A percentile compares a stretch with the other conserved stretches of the same genome.
These are phyloP conservation scores for Ametastegia equiseti DNA, from an alignment of 2,888 invertebrate species.

Conservation along the genomic window DNA sequence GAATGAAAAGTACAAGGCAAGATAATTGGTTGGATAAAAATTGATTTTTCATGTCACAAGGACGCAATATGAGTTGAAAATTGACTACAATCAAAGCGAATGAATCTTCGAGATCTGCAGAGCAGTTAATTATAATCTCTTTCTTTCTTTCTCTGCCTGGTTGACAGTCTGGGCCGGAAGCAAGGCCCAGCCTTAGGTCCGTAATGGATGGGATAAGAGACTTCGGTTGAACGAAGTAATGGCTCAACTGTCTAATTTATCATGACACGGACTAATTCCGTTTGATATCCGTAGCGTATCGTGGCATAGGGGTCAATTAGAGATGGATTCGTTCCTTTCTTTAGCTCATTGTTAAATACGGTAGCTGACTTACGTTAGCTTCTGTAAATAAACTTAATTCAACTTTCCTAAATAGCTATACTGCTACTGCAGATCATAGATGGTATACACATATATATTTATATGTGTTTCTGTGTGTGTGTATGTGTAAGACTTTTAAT, in stretches of 20 bases:
- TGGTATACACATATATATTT: background rate
- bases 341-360: constrained; percentile 18
- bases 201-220: constrained; percentile 38
- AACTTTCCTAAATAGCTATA: background rate
- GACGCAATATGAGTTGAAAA: background rate
- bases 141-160: background rate
- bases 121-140: background rate
- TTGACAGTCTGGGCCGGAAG: constrained; percentile 29
- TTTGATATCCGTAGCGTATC: constrained; percentile 49
- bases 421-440: background rate
- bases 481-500: background rate
- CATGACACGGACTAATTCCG: constrained; percentile 52
- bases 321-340: constrained; percentile 34
- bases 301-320: constrained; percentile 38
- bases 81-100: background rate
- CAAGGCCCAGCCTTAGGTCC: constrained; percentile 29
- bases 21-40: too few species aligned
- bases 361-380: background rate
- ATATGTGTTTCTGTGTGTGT: too few species aligned
- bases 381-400: constrained; percentile 6
- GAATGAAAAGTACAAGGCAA: too few species aligned
- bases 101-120: background rate
- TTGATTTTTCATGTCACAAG: background rate
- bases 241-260: constrained; percentile 58
- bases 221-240: constrained; percentile 40